phyloP scores from a whole-genome alignment of 2,888 invertebrate species.

The Archips crataeganus region DNA sequence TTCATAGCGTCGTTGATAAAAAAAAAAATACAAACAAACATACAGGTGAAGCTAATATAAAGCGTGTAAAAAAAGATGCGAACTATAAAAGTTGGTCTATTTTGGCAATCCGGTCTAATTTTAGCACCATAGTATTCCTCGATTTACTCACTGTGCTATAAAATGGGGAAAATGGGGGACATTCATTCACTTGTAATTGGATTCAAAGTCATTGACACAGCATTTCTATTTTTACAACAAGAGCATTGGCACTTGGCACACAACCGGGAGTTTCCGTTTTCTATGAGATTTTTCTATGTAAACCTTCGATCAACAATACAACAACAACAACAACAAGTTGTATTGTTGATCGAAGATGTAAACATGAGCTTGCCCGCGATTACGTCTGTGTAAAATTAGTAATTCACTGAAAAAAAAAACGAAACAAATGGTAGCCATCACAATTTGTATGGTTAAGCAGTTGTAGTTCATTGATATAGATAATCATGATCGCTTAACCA shows the following conservation, averaged over 20 bases:
- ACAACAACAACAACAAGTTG: too few relatives aligned
- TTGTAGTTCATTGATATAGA: too few relatives aligned
- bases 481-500: too few relatives aligned
- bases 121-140: constrained; percentile 8
- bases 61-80: neutral
- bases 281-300: constrained; percentile 8
- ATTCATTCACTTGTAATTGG: constrained; percentile 29
- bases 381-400: neutral
- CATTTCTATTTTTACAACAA: constrained; percentile 36
- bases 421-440: too few relatives aligned
- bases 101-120: constrained; percentile 18
- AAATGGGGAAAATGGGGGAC: constrained; percentile 14
- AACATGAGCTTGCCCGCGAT: neutral
- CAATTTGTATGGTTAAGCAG: too few relatives aligned
- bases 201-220: constrained; percentile 39
- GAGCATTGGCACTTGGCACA: constrained; percentile 30
- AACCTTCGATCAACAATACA: too few relatives aligned
- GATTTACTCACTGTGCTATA: constrained; percentile 8
- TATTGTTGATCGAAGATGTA: too few relatives aligned
- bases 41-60: too few relatives aligned
- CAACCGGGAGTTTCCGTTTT: constrained; percentile 14
- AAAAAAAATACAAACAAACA: too few relatives aligned
- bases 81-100: neutral
- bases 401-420: too few relatives aligned
- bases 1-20: neutral